Percentiles rank a stretch among this genome's conserved stretches.
These are phyloP conservation scores for Stenolophus ochropezus DNA, from an alignment of 2,888 invertebrate genomes.

Conservation along the genomic window DNA sequence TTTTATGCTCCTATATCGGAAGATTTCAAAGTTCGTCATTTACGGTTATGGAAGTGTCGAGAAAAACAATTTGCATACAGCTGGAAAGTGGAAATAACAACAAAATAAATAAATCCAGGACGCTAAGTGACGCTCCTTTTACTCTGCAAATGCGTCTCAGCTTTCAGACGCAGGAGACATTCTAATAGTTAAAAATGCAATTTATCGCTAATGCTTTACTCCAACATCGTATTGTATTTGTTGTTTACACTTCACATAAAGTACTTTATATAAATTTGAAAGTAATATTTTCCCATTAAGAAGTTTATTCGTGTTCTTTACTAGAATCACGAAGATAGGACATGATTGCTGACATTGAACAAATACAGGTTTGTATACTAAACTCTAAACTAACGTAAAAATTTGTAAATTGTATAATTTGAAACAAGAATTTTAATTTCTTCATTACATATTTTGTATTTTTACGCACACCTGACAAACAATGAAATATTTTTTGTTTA, in stretches of 20 bases:
- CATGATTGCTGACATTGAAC: constrained; percentile 2
- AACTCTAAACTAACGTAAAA: no score
- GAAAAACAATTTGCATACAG: neutral
- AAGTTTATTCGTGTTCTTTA: constrained; percentile 6
- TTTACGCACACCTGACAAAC: no score
- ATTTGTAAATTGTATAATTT: no score
- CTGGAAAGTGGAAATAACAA: neutral
- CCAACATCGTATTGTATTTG: constrained; percentile 7
- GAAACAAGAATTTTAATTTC: no score
- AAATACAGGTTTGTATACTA: no score
- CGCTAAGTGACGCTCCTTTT: neutral
- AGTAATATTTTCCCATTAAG: neutral
- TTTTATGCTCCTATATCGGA: neutral
- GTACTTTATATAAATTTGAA: neutral
- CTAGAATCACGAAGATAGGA: neutral
- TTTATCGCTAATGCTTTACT: constrained; percentile 22
- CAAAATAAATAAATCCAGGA: neutral
- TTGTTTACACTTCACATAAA: constrained; percentile 27
- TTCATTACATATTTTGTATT: no score
- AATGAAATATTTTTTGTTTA: no score
- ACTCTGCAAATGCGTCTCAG: neutral
- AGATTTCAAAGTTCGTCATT: neutral
- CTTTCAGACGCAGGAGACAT: neutral
- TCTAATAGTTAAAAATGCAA: constrained; percentile 6
- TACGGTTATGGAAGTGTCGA: neutral